phyloP scores from a whole-genome alignment of 2,888 invertebrate genomes.

The Ochropleura leucogaster region DNA sequence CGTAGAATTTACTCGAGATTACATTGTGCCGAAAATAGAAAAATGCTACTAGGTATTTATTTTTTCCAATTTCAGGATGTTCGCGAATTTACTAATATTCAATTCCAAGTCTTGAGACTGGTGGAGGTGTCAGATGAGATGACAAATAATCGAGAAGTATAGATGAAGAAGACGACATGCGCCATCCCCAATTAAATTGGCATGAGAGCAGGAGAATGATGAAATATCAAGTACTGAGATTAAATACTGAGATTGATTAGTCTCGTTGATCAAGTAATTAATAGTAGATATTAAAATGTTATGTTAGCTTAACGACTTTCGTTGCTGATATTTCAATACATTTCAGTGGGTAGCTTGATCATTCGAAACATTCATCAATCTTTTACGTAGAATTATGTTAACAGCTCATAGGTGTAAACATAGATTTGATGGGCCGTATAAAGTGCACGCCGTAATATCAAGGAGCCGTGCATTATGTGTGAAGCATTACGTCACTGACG shows the following conservation, averaged over 20 bases:
- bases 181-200: no score
- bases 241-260: constrained; percentile 6
- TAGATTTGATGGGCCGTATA: constrained; percentile 28
- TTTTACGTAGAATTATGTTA: constrained; percentile 23
- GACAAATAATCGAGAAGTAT: no score
- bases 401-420: constrained; percentile 27
- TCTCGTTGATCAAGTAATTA: not conserved
- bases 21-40: constrained; percentile 42
- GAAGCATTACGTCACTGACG: constrained; percentile 35
- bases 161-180: no score
- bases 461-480: constrained; percentile 25
- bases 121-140: no score
- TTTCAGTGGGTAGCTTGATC: constrained; percentile 24
- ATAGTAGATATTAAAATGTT: constrained; percentile 8
- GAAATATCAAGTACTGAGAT: not conserved
- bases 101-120: not conserved
- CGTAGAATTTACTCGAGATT: constrained; percentile 47
- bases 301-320: not conserved
- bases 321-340: not conserved
- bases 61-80: constrained; percentile 16
- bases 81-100: constrained; percentile 11
- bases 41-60: constrained; percentile 23
- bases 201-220: no score
- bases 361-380: constrained; percentile 37
- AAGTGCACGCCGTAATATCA: constrained; percentile 23